These are phyloP conservation scores for Byasa hedistus DNA, from an alignment of 2,888 invertebrate genomes.

Conservation along the genomic window DNA sequence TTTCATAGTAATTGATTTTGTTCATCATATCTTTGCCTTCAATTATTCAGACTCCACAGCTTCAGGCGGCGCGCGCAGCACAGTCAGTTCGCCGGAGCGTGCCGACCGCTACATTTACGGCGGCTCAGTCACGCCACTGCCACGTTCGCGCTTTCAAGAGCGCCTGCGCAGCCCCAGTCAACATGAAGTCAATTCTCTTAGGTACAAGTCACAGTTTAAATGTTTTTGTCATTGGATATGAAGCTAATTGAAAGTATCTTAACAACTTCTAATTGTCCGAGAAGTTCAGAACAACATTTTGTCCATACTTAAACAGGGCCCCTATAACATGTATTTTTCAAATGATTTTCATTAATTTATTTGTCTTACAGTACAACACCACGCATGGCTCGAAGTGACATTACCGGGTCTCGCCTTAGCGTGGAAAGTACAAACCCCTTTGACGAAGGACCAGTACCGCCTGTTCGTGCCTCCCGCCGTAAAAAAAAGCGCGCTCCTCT, in stretches of 20 bases:
- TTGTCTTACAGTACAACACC: constrained; percentile 59
- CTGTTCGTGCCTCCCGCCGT: constrained; percentile 76
- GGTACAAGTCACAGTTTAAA: constrained; percentile 43
- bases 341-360: neutral
- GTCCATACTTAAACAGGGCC: no score
- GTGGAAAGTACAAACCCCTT: constrained; percentile 82
- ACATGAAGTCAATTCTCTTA: constrained; percentile 60
- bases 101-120: constrained; percentile 76
- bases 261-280: no score
- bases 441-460: constrained; percentile 70
- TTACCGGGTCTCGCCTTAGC: constrained; percentile 79
- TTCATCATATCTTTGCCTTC: neutral
- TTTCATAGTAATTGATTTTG: neutral
- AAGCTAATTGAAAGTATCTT: no score
- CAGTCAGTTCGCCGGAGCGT: constrained; percentile 63
- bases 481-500: constrained; percentile 84
- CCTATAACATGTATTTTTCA: no score
- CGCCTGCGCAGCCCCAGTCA: constrained; percentile 70
- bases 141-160: constrained; percentile 76
- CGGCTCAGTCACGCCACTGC: constrained; percentile 79
- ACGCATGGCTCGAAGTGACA: constrained; percentile 70
- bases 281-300: no score
- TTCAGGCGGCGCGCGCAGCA: constrained; percentile 53
- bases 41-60: constrained; percentile 51
- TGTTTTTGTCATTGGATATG: no score